Evolutionary conservation across 1,140 invertebrate species (phyloP), one percentile per base, ranked within the genome.

Genomic region (Oryctes rhinoceros): DNA sequence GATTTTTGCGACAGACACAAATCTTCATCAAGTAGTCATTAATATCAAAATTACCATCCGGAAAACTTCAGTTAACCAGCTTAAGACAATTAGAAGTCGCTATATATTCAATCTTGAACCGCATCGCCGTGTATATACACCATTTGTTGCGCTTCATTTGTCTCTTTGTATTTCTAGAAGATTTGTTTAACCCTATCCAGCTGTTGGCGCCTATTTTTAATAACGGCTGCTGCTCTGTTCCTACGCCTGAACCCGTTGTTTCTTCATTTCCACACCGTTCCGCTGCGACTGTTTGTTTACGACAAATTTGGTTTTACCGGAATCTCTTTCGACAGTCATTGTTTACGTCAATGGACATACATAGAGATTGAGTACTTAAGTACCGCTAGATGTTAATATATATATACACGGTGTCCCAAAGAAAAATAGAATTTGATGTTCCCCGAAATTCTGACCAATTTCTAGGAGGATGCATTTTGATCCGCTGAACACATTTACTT

Each of bases 201-300:
- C 65, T 71, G 65, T 71, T 37, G 65, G 65, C 65, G 65, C 65
- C 65, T 71, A 71, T 71, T 71, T 71, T 71, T 71, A 71, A 71
- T 30, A 71, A 37, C 53, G 53, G 53, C 53, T 18, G 53, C 53
- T 18, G 18, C n/a, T 4, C 49, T 18, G 49, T 18, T 18, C 15
- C 53, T 18, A 18, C 53, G 15, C 18, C n/a, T 0, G 18, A 59
- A 59, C 53, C 18, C 15, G 15, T 18, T 18, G 5, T 6, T n/a
- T 9, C 7, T 35, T 7, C 24, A 4, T 15, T 24, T 35, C 24
- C 24, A 9, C 7, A 30, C 53, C 18, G 53, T 18, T 6, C 53
- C 15, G 53, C 18, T 71, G 13, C 11, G 20, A 24, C 18, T 71
- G 65, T 71, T 71, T 71, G 65, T 71, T 71, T 71, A 71, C 65